Evolutionary conservation across 2,797 vertebrate genomes (phyloP).

Genomic region (Artibeus jamaicensis): DNA sequence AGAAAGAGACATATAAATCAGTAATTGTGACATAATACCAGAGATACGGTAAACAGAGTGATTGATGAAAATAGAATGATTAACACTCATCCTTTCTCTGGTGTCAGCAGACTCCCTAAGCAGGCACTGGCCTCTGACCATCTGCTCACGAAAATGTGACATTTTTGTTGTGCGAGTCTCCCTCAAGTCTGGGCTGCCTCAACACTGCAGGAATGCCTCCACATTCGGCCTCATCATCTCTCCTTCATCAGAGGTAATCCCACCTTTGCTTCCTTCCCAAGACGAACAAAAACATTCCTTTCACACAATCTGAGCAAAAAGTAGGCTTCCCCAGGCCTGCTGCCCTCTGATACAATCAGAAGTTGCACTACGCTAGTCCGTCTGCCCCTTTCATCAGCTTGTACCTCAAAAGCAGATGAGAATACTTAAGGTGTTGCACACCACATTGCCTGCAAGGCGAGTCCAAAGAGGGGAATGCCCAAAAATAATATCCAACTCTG

Average conservation of each 20-base stretch:
- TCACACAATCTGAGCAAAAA: not conserved
- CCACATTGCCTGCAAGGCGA: not conserved
- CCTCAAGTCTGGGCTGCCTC: not conserved
- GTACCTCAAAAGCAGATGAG: not conserved
- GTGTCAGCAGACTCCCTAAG: conserved; percentile 1
- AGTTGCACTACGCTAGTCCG: not conserved
- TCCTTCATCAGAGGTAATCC: conserved; percentile 29
- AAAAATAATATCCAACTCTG: conserved; percentile 3
- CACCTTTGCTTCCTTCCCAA: not conserved
- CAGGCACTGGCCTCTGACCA: conserved; percentile 25
- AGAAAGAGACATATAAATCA: not conserved
- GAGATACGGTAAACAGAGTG: not conserved
- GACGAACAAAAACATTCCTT: not conserved
- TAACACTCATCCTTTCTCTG: conserved; percentile 21
- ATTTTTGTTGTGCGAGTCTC: conserved; percentile 38
- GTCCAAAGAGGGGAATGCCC: not conserved
- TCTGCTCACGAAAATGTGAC: conserved; percentile 45
- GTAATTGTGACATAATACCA: not conserved
- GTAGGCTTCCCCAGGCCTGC: not conserved
- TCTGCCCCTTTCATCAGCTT: not conserved
- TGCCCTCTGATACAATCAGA: not conserved
- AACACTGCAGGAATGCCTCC: not conserved
- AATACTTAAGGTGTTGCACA: not conserved
- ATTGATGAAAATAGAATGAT: conserved; percentile 39
- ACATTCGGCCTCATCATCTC: conserved; percentile 17